A percentile compares a stretch with the other conserved stretches of the same genome.
Evolutionary conservation across 2,113 vertebrate species (phyloP).

Genomic region (Spheniscus mendiculus): DNA sequence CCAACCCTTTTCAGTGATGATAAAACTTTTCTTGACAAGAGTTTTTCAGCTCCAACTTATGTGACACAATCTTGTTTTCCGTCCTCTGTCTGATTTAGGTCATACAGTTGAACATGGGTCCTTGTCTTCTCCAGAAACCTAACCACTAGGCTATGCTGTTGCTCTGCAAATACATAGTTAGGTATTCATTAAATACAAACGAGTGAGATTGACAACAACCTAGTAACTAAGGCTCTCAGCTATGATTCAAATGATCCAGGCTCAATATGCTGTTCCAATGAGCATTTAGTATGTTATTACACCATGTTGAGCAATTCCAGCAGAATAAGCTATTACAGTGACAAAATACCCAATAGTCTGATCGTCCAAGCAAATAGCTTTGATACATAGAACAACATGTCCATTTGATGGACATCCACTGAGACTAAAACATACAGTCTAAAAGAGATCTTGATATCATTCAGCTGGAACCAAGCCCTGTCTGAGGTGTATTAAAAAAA

Average conservation of each 20-base stretch:
- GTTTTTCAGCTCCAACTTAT: background rate
- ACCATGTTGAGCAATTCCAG: background rate
- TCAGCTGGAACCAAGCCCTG: background rate
- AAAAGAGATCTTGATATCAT: background rate
- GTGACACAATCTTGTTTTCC: background rate
- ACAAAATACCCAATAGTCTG: background rate
- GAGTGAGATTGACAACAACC: background rate
- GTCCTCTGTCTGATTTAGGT: background rate
- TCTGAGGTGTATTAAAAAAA: background rate
- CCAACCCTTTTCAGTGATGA: background rate
- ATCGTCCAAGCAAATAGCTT: background rate
- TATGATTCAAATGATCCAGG: background rate
- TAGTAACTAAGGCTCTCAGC: background rate
- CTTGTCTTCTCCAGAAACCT: background rate
- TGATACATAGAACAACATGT: background rate
- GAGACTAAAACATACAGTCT: background rate
- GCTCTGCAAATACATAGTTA: background rate
- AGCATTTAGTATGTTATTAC: background rate
- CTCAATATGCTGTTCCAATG: background rate
- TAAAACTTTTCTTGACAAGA: background rate
- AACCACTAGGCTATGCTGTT: conserved; percentile 55
- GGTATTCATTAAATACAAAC: background rate
- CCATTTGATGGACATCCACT: background rate
- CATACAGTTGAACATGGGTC: background rate
- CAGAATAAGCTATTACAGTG: background rate